Percentiles rank a stretch among this genome's conserved stretches.
Conservation (phyloP, 2,113 vertebrate species). For the Syngnathus floridae region DNA sequence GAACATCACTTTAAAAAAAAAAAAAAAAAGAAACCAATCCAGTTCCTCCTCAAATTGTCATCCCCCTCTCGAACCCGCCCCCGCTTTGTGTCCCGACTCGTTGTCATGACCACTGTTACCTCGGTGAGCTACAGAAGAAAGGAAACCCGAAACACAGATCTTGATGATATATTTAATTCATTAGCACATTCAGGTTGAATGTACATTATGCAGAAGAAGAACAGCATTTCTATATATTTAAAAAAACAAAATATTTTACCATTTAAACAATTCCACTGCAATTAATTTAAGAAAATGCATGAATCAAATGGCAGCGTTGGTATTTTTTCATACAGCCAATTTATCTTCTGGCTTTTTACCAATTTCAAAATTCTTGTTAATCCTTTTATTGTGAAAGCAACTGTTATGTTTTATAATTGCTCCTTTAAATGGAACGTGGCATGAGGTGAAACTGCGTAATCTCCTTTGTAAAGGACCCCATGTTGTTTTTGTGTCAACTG, state of each 20-base stretch:
- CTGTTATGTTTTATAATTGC: slow-evolving; percentile 22
- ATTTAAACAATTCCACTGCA: background rate
- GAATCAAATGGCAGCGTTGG: background rate
- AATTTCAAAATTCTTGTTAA: slow-evolving; percentile 7
- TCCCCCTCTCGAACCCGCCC: slow-evolving; percentile 13
- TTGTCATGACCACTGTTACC: slow-evolving; percentile 72
- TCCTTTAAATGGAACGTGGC: slow-evolving; percentile 24
- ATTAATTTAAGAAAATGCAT: background rate
- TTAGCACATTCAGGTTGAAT: slow-evolving; percentile 34
- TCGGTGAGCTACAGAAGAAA: slow-evolving; percentile 57
- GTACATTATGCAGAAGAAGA: slow-evolving; percentile 11
- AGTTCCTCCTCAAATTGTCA: slow-evolving; percentile 7
- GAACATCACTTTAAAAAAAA: too few species aligned
- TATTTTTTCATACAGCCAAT: background rate
- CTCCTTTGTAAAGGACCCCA: slow-evolving; percentile 30
- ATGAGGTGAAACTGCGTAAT: slow-evolving; percentile 20
- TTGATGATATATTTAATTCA: slow-evolving; percentile 73
- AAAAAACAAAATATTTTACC: background rate
- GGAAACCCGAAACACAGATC: slow-evolving; percentile 67
- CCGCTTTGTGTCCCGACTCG: slow-evolving; percentile 45
- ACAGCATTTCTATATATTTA: background rate
- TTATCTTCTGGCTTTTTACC: background rate
- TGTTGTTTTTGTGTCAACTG: slow-evolving; percentile 59
- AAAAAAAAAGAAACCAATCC: too few species aligned
- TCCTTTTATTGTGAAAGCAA: background rate